Base-by-base conservation (phyloP, 2,797 vertebrate genomes). In the Syndactyla subalaris region DNA sequence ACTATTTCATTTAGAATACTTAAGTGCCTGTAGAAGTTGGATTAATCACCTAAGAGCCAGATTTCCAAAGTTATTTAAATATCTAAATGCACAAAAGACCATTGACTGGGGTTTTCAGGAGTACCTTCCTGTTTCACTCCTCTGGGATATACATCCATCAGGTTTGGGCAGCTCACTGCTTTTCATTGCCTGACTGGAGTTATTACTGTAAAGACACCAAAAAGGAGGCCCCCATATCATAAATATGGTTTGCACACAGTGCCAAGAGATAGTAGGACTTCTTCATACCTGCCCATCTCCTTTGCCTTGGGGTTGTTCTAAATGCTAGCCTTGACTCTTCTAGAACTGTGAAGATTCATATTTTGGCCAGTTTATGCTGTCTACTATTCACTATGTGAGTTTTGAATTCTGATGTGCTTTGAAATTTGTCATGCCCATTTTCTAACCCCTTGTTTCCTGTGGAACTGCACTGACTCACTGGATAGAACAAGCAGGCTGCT, bases 1-100 rank as follows among this genome's bases (percentile, higher is more conserved):
- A 82, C 83, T 73, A 82, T 95, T 95, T 90, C 51, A 82, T 95
- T 97, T 89, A 63, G 77, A 89, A 91, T 70, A 66, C 63, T 71
- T 73, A 66, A 71, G 45, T 76, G 80, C 55, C 67, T 52, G 62
- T 70, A 74, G 92, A 92, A 93, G 88, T 81, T 93, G 84, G 26
- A 59, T 76, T 93, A 94, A 93, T 92, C 90, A 88, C 86, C 71
- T 29, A 75, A 90, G 38, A 94, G 48, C 9, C 80, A 92, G 70
- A 54, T 91, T 95, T 94, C 92, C 51, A 90, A 78, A 62, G 48
- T 70, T 68, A 32, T 67, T 90, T 90, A 88, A 67, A 62, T 29
- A 79, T 49, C 83, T 62, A 90, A 85, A 65, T 66, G 73, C 73
- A 95, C 79, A 96, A 93, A 97, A 94, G 89, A 34, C 62, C 83